A percentile compares a stretch with the other conserved stretches of the same genome.
Evolutionary conservation across 2,888 invertebrate genomes (phyloP).

Genomic region (Pristionchus exspectatus): DNA sequence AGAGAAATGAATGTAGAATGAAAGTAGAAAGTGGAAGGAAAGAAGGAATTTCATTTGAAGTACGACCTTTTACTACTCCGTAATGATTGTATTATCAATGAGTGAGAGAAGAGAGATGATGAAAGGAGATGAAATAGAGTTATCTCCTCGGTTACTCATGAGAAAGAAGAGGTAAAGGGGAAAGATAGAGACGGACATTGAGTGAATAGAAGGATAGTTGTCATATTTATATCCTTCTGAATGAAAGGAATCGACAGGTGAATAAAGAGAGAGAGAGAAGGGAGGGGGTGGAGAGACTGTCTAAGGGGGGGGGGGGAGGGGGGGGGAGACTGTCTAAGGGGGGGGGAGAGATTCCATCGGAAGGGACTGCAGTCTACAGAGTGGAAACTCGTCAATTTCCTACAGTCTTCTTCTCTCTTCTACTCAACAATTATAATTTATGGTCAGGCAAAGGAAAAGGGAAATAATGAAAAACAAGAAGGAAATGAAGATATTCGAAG

Average conservation of each 20-base stretch:
- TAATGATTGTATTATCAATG: background rate
- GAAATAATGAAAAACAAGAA: background rate
- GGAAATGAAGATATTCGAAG: slow-evolving; percentile 9
- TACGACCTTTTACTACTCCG: background rate
- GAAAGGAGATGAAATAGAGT: background rate
- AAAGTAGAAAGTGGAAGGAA: background rate
- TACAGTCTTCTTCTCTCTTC: slow-evolving; percentile 19
- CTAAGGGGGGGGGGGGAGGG: background rate
- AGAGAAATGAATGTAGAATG: background rate
- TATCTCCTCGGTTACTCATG: slow-evolving; percentile 15
- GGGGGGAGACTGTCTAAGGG: background rate
- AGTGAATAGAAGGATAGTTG: background rate
- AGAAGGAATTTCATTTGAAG: background rate
- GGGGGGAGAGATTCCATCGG: background rate
- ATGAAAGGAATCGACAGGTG: background rate
- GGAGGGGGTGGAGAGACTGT: background rate
- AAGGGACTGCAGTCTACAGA: background rate
- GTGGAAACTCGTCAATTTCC: slow-evolving; percentile 28
- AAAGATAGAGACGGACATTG: background rate
- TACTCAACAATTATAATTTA: slow-evolving; percentile 22
- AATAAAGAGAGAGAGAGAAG: background rate
- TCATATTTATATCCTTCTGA: background rate
- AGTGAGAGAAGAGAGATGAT: background rate
- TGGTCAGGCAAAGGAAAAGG: background rate
- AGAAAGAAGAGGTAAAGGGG: background rate